phyloP scores from a whole-genome alignment of 2,888 invertebrate species.

The Chalcosyrphus nemorum region DNA sequence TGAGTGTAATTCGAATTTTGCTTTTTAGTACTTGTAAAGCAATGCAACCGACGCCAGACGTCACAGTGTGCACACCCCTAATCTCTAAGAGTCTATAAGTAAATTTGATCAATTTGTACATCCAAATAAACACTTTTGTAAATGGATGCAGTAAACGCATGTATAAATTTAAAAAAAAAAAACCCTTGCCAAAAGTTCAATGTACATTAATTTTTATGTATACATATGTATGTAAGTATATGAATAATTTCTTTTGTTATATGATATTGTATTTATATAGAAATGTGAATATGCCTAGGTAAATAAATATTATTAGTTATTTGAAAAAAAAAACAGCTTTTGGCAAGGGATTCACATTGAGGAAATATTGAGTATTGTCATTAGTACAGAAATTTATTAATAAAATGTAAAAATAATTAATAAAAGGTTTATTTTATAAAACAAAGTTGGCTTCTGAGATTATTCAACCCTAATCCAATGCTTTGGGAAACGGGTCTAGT shows the following conservation, averaged over 20 bases:
- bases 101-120: slow-evolving; percentile 16
- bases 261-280: slow-evolving; percentile 33
- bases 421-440: neutral
- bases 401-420: slow-evolving; percentile 36
- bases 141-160: slow-evolving; percentile 8
- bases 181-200: slow-evolving; percentile 17
- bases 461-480: no score
- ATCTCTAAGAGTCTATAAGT: slow-evolving; percentile 17
- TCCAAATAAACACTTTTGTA: neutral
- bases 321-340: neutral
- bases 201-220: slow-evolving; percentile 15
- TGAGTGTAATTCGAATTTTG: slow-evolving; percentile 28
- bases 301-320: slow-evolving; percentile 49
- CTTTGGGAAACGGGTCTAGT: no score
- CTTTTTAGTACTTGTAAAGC: slow-evolving; percentile 8
- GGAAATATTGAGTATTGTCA: slow-evolving; percentile 21
- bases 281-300: slow-evolving; percentile 49
- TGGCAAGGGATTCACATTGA: slow-evolving; percentile 16
- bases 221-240: slow-evolving; percentile 23
- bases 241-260: slow-evolving; percentile 1
- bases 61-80: slow-evolving; percentile 4
- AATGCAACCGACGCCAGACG: neutral
- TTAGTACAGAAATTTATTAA: slow-evolving; percentile 36
- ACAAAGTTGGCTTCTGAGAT: no score
- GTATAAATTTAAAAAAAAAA: neutral